phyloP scores from a whole-genome alignment of 2,888 invertebrate species.

The Agrochola circellaris region DNA sequence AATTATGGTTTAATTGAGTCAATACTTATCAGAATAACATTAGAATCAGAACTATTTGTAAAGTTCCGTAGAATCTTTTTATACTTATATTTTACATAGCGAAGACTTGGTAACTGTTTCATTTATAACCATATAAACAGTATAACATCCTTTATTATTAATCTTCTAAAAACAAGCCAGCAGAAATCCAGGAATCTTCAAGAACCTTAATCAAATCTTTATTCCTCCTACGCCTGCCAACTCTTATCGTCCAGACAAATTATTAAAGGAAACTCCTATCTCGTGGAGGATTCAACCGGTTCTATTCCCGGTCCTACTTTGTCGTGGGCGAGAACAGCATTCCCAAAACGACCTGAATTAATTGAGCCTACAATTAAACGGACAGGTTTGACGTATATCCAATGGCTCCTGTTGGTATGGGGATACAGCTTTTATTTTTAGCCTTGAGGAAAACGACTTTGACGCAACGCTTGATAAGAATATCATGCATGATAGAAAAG shows the following conservation, averaged over 20 bases:
- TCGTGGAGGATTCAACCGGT: slow-evolving; percentile 77
- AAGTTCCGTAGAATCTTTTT: no score
- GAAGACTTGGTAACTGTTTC: no score
- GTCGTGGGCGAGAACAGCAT: slow-evolving; percentile 80
- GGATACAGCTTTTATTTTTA: slow-evolving; percentile 34
- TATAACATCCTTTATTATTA: background rate
- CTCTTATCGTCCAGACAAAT: slow-evolving; percentile 61
- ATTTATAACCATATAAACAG: background rate
- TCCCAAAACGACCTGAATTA: slow-evolving; percentile 76
- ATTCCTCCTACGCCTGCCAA: slow-evolving; percentile 37
- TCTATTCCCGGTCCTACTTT: slow-evolving; percentile 70
- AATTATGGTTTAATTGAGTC: background rate
- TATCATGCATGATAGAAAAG: background rate
- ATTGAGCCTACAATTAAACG: slow-evolving; percentile 68
- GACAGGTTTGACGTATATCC: slow-evolving; percentile 61
- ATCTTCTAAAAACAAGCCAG: background rate
- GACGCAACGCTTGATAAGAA: background rate
- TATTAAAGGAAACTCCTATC: slow-evolving; percentile 58
- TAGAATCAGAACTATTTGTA: background rate
- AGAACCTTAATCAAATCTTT: slow-evolving; percentile 26
- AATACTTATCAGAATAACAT: background rate
- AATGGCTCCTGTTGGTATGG: slow-evolving; percentile 39
- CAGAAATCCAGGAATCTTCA: slow-evolving; percentile 18
- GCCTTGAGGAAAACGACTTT: slow-evolving; percentile 2
- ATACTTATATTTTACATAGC: no score